Conservation (phyloP, 1,140 invertebrate species). For the Bicyclus anynana region DNA sequence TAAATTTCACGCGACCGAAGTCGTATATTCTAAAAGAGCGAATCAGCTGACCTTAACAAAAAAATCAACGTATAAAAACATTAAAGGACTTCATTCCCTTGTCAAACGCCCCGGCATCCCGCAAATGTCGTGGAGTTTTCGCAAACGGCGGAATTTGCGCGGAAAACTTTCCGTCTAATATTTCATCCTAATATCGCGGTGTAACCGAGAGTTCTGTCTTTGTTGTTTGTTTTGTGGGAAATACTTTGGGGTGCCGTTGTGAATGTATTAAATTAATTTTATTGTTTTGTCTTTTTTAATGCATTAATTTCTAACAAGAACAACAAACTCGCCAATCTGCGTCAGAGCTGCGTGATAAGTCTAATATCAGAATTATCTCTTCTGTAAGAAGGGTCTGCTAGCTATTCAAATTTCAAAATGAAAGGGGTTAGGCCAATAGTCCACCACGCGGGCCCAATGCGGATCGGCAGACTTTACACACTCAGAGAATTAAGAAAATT, state of each 20-base stretch:
- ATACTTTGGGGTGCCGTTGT: constrained; percentile 40
- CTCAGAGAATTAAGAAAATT: too few relatives aligned
- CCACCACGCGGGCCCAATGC: too few relatives aligned
- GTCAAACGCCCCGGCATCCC: constrained; percentile 57
- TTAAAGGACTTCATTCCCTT: constrained; percentile 54
- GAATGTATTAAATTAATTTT: constrained; percentile 49
- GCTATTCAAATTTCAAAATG: too few relatives aligned
- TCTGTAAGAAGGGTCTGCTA: too few relatives aligned
- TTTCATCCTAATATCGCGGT: constrained; percentile 50
- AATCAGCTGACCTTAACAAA: constrained; percentile 11
- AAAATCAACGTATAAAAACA: constrained; percentile 30
- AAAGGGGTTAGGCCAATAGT: too few relatives aligned
- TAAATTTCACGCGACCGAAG: too few relatives aligned
- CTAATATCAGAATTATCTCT: too few relatives aligned
- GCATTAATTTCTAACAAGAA: constrained; percentile 3
- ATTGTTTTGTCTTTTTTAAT: constrained; percentile 18
- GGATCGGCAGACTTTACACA: too few relatives aligned
- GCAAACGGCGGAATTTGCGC: constrained; percentile 41
- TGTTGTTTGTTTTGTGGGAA: constrained; percentile 51
- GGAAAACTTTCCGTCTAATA: constrained; percentile 58
- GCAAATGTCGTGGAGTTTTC: constrained; percentile 55
- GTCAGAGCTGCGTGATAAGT: too few relatives aligned
- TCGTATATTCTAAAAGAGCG: not conserved
- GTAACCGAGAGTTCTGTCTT: constrained; percentile 43
- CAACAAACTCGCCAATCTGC: too few relatives aligned